These are phyloP conservation scores for Betta splendens DNA, from an alignment of 2,797 vertebrate species.

Conservation along the genomic window DNA sequence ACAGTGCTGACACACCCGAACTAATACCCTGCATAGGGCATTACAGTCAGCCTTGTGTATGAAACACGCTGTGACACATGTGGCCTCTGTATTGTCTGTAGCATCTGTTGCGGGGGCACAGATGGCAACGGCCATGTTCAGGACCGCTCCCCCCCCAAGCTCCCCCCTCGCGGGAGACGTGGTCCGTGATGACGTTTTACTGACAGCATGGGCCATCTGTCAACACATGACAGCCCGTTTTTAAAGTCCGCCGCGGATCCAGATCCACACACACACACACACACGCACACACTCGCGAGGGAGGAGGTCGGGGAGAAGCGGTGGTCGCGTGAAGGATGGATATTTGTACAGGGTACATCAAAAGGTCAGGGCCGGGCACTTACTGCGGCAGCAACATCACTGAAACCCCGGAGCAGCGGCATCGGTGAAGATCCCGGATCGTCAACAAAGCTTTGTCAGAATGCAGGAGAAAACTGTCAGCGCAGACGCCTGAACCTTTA, in stretches of 20 bases:
- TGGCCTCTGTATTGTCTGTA: constrained; percentile 53
- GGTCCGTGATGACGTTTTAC: constrained; percentile 49
- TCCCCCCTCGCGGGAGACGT: constrained; percentile 46
- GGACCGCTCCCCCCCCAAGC: constrained; percentile 30
- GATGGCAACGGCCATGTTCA: constrained; percentile 49
- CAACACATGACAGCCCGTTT: constrained; percentile 45
- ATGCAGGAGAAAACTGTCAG: constrained; percentile 69
- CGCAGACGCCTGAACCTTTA: constrained; percentile 56
- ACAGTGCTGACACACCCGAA: constrained; percentile 53
- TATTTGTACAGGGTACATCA: constrained; percentile 40
- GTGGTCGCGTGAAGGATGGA: constrained; percentile 29
- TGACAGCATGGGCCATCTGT: constrained; percentile 64
- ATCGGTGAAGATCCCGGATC: constrained; percentile 50
- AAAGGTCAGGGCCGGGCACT: constrained; percentile 60
- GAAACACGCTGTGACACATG: constrained; percentile 65
- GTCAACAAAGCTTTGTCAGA: constrained; percentile 67
- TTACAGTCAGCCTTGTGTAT: constrained; percentile 62
- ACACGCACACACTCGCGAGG: background rate
- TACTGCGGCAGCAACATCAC: constrained; percentile 40
- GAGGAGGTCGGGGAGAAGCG: constrained; percentile 2
- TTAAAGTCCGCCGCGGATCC: constrained; percentile 22
- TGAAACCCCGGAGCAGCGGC: constrained; percentile 51
- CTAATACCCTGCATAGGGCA: constrained; percentile 56
- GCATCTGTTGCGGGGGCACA: constrained; percentile 62
- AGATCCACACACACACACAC: constrained; percentile 10